Evolutionary conservation across 2,888 invertebrate species (phyloP), one percentile per base, ranked within the genome.

Genomic region (Reticulitermes lucifugus): DNA sequence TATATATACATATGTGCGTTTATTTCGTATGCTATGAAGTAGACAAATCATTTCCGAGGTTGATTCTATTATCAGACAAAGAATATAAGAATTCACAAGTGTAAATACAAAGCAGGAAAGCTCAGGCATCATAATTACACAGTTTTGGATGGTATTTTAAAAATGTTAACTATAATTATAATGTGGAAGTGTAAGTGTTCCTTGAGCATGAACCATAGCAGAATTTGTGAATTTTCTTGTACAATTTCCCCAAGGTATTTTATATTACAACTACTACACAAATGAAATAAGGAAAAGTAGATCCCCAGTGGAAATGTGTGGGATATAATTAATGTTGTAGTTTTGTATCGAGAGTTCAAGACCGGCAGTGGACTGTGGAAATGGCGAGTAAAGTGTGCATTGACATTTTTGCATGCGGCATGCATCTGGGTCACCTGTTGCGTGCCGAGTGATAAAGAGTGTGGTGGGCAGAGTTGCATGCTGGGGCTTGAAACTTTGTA

Each of bases 51-150:
- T 55, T 18, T 18, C 18, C 14, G 21, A 25, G n/a, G n/a, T 65
- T 65, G n/a, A 65, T 65, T 65, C 65, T 65, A 65, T 65, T 65
- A 65, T 65, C 65, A 65, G 65, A 65, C 65, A 65, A 60, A 22
- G 60, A 60, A 7, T 65, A 14, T 65, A 65, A 65, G 65, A 65
- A 65, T 65, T 65, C n/a, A 5, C n/a, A 65, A 65, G 25, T 65
- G 65, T 65, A 65, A 25, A 65, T 65, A 65, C 65, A 65, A 25
- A 14, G 25, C n/a, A 65, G 65, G 65, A n/a, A 65, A 65, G 65
- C 65, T 65, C 65, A 65, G 65, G 65, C 65, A 65, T 65, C 65
- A 65, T 65, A 65, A 65, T n/a, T 10, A 65, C n/a, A 65, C n/a
- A n/a, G 10, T 65, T 65, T n/a, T 65, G 65, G 65, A 65, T 65